phyloP scores from a whole-genome alignment of 2,888 invertebrate species.

The Horisme vitalbata region DNA sequence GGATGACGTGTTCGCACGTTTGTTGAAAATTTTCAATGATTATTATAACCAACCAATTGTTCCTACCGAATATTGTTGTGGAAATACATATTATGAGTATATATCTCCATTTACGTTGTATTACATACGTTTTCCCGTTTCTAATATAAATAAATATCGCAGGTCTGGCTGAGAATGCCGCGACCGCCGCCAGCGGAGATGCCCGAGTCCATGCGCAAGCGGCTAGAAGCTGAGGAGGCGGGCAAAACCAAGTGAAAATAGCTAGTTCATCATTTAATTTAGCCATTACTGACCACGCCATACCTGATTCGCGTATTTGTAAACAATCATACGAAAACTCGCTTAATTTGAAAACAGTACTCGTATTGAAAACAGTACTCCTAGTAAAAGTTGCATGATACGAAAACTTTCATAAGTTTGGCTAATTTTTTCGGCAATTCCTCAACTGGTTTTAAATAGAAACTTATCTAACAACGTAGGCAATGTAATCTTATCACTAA shows the following conservation, averaged over 20 bases:
- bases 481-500: no score
- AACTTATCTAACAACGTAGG: no score
- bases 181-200: slow-evolving; percentile 98
- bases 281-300: slow-evolving; percentile 11
- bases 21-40: no score
- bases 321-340: not conserved
- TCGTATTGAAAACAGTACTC: no score
- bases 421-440: no score
- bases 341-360: not conserved
- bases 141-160: slow-evolving; percentile 4
- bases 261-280: slow-evolving; percentile 16
- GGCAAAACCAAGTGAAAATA: slow-evolving; percentile 59
- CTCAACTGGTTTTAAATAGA: no score
- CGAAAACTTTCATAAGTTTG: no score
- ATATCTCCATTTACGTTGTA: not conserved
- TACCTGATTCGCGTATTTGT: not conserved
- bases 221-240: slow-evolving; percentile 79
- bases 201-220: slow-evolving; percentile 94
- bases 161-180: slow-evolving; percentile 91
- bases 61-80: slow-evolving; percentile 67
- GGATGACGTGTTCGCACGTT: no score
- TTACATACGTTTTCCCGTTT: not conserved
- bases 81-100: slow-evolving; percentile 53
- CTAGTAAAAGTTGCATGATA: no score
- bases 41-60: slow-evolving; percentile 66